phyloP scores from a whole-genome alignment of 2,113 vertebrate genomes.

The Hydropotes inermis region DNA sequence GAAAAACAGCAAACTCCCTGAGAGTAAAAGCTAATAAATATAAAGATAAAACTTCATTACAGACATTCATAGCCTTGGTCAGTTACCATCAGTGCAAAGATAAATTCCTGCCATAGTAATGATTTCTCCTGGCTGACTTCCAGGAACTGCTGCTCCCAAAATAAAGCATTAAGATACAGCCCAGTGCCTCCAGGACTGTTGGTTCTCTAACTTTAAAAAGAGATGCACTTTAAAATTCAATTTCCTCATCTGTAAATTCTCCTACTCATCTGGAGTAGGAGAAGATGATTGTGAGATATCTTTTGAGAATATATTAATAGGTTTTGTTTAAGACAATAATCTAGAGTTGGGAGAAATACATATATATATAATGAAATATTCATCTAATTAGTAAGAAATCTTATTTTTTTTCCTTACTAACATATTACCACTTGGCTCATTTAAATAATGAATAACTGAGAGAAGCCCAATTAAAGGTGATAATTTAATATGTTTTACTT shows the following conservation, averaged over 20 bases:
- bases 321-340: not conserved
- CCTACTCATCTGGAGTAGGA: not conserved
- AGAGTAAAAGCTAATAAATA: not conserved
- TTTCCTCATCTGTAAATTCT: not conserved
- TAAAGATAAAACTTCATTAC: not conserved
- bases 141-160: not conserved
- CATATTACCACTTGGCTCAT: not conserved
- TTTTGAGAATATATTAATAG: not conserved
- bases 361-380: not conserved
- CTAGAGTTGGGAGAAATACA: not conserved
- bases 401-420: not conserved
- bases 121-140: not conserved
- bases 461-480: not conserved
- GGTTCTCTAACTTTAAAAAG: not conserved
- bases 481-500: not conserved
- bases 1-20: not conserved
- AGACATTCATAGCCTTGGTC: not conserved
- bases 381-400: not conserved
- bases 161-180: not conserved
- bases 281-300: not conserved
- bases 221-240: not conserved
- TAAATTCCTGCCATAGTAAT: not conserved
- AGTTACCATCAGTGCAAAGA: not conserved
- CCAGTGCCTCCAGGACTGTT: not conserved
- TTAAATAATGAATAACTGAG: not conserved